These are phyloP conservation scores for Aurelia aurita complex sp. Pacific DNA, from an alignment of 30 jellyfish, hydroid and myxozoan genomes.

Conservation along the genomic window DNA sequence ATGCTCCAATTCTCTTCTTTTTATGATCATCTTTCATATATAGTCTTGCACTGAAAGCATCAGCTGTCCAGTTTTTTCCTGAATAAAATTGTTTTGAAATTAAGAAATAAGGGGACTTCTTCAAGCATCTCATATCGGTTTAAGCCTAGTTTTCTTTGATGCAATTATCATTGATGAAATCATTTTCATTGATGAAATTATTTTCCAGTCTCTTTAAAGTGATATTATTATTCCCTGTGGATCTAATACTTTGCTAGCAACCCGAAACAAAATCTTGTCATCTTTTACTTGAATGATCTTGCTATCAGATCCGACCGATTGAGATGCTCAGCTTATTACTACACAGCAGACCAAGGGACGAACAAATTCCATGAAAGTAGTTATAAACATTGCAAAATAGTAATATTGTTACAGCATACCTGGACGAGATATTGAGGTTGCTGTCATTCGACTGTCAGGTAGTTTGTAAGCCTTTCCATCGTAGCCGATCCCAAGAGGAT, in stretches of 20 bases:
- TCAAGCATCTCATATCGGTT: no score
- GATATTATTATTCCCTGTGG: no score
- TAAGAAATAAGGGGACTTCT: neutral
- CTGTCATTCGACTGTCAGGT: conserved; percentile 58
- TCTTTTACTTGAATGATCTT: no score
- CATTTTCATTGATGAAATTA: no score
- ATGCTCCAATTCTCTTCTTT: conserved; percentile 52
- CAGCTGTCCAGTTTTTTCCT: conserved; percentile 26
- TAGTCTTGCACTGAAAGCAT: conserved; percentile 39
- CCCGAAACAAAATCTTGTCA: no score
- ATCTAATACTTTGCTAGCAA: no score
- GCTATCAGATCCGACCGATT: no score
- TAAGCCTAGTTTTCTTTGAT: no score
- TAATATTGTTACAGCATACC: neutral
- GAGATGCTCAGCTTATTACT: no score
- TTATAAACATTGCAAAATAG: neutral
- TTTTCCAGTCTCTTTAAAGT: no score
- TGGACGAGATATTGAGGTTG: conserved; percentile 26
- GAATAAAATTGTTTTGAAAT: neutral
- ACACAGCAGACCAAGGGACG: no score
- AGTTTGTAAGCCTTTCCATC: conserved; percentile 62
- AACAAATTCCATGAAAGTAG: neutral
- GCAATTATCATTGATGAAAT: no score
- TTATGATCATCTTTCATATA: conserved; percentile 24
- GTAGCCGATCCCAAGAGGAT: conserved; percentile 60